Evolutionary conservation across 2,888 invertebrate genomes (phyloP).

Genomic region (Cantharis nigra): DNA sequence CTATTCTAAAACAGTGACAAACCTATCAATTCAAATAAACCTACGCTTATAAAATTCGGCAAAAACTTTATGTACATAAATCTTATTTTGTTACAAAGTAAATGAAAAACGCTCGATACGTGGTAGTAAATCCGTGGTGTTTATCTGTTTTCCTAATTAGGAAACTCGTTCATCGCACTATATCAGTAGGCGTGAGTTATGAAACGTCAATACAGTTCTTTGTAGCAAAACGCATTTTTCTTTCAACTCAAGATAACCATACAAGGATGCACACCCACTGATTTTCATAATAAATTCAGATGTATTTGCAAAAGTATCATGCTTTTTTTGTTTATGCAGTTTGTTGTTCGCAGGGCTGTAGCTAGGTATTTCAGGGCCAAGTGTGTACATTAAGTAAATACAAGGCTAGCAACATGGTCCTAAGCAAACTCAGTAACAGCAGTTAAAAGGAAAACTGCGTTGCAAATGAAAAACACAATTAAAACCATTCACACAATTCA

Average conservation of each 20-base stretch:
- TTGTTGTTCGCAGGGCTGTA: too few species aligned
- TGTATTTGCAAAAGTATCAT: not conserved
- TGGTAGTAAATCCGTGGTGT: conserved; percentile 6
- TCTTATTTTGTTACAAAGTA: not conserved
- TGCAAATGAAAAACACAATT: too few species aligned
- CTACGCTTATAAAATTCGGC: not conserved
- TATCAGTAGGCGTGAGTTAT: conserved; percentile 15
- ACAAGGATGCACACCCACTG: conserved; percentile 8
- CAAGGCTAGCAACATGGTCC: too few species aligned
- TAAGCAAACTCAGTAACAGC: too few species aligned
- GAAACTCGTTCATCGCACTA: conserved; percentile 6
- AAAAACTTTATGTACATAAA: not conserved
- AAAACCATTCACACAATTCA: too few species aligned
- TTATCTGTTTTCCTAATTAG: conserved; percentile 8
- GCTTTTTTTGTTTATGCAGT: not conserved
- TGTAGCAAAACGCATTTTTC: conserved; percentile 3
- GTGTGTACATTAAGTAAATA: too few species aligned
- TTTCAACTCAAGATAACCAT: not conserved
- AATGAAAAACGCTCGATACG: conserved; percentile 4
- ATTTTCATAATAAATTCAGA: not conserved
- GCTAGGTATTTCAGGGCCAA: too few species aligned
- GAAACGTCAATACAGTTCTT: conserved; percentile 13
- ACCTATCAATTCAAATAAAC: not conserved
- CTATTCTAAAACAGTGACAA: not conserved
- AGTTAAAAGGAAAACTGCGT: too few species aligned